A percentile compares a stretch with the other conserved stretches of the same genome.
Evolutionary conservation across 2,797 vertebrate species (phyloP).

Genomic region (Gallirallus australis): DNA sequence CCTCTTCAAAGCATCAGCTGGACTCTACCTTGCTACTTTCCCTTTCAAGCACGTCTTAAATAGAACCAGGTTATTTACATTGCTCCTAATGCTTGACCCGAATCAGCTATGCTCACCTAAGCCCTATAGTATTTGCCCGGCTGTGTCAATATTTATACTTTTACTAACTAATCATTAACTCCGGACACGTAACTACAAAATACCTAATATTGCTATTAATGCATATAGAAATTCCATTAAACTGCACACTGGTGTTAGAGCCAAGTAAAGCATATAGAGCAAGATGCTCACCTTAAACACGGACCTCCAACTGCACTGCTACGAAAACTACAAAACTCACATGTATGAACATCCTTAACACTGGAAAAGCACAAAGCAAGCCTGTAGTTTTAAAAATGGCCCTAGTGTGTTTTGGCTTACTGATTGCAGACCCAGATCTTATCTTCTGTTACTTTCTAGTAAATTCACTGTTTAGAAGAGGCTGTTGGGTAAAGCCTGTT

Average conservation of each 20-base stretch:
- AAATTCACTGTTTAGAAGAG: neutral
- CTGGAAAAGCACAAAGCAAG: neutral
- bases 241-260: neutral
- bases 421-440: neutral
- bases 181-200: neutral
- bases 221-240: neutral
- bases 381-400: neutral
- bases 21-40: neutral
- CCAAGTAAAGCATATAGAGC: neutral
- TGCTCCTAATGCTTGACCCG: neutral
- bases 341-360: neutral
- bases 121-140: neutral
- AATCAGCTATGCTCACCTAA: neutral
- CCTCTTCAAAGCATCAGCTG: neutral
- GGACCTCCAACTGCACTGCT: neutral
- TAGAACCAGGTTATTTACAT: conserved; percentile 4
- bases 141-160: conserved; percentile 61
- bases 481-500: neutral
- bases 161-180: conserved; percentile 56
- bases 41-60: neutral
- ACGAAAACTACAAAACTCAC: neutral
- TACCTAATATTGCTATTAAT: neutral
- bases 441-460: neutral
- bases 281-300: neutral
- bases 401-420: neutral